Evolutionary conservation across 2,113 vertebrate genomes (phyloP).

Genomic region (Cyprinodon variegatus): DNA sequence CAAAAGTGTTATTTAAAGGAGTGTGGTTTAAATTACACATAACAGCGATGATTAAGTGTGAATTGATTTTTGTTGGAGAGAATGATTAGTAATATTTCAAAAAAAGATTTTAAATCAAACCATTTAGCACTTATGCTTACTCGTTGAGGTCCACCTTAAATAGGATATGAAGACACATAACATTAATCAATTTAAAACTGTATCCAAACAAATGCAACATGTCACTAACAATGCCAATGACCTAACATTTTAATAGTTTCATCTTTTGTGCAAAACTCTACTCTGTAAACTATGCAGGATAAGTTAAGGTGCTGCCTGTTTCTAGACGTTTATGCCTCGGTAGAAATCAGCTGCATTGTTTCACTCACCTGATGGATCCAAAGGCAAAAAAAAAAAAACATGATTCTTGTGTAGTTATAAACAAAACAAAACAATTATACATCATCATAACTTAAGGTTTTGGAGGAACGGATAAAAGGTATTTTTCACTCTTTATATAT

Average conservation of each 20-base stretch:
- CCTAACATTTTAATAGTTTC: neutral
- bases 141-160: neutral
- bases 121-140: neutral
- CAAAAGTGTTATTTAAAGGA: neutral
- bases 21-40: slow-evolving; percentile 1
- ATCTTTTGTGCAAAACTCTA: neutral
- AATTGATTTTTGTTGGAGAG: slow-evolving; percentile 17
- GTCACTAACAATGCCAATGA: neutral
- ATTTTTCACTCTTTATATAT: too few species aligned
- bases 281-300: slow-evolving; percentile 9
- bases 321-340: slow-evolving; percentile 15
- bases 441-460: neutral
- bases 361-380: slow-evolving; percentile 34
- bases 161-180: slow-evolving; percentile 7
- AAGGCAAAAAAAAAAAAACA: slow-evolving; percentile 41
- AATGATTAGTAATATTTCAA: slow-evolving; percentile 19
- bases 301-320: neutral
- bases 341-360: slow-evolving; percentile 16
- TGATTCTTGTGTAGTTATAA: slow-evolving; percentile 6
- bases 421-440: neutral
- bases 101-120: neutral
- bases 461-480: neutral
- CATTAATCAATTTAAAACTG: neutral
- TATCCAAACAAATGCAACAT: slow-evolving; percentile 12
- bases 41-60: neutral